Percentiles rank a stretch among this genome's conserved stretches.
phyloP scores from a whole-genome alignment of 2,797 vertebrate species.

The Xiphophorus birchmanni region DNA sequence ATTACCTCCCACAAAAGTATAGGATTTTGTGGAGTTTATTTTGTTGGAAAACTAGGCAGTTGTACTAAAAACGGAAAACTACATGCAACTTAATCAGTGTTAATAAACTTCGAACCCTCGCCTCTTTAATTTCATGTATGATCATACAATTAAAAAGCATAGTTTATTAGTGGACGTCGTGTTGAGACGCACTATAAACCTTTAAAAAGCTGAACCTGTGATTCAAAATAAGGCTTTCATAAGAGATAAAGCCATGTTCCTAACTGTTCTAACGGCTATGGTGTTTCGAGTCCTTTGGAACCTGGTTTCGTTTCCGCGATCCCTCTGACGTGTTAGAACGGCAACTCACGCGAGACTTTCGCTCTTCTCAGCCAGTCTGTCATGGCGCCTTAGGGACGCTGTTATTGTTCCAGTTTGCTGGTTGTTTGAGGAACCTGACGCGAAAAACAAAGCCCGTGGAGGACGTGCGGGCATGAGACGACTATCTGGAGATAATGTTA shows the following conservation, averaged over 20 bases:
- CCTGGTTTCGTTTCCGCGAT: not conserved
- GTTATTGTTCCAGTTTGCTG: constrained; percentile 76
- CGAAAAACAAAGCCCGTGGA: constrained; percentile 1
- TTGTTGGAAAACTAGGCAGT: not conserved
- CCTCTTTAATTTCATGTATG: not conserved
- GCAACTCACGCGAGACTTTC: constrained; percentile 57
- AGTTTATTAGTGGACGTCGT: not conserved
- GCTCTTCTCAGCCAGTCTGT: constrained; percentile 58
- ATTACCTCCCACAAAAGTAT: not conserved
- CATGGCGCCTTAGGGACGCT: constrained; percentile 78
- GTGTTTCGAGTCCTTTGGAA: not conserved
- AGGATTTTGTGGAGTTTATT: not conserved
- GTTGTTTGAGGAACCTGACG: constrained; percentile 5
- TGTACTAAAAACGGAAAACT: not conserved
- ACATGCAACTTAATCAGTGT: not conserved
- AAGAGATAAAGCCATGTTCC: not conserved
- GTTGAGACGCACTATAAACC: not conserved
- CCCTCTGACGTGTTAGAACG: constrained; percentile 52
- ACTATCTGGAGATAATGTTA: constrained; percentile 82
- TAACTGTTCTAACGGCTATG: no score
- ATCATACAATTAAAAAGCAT: not conserved
- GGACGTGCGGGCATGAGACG: constrained; percentile 73
- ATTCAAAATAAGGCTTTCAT: not conserved
- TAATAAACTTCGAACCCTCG: not conserved
- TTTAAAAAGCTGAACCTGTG: not conserved